Percentiles rank a stretch among this genome's conserved stretches.
phyloP scores from a whole-genome alignment of 2,888 invertebrate species.

The Eristalis arbustorum region DNA sequence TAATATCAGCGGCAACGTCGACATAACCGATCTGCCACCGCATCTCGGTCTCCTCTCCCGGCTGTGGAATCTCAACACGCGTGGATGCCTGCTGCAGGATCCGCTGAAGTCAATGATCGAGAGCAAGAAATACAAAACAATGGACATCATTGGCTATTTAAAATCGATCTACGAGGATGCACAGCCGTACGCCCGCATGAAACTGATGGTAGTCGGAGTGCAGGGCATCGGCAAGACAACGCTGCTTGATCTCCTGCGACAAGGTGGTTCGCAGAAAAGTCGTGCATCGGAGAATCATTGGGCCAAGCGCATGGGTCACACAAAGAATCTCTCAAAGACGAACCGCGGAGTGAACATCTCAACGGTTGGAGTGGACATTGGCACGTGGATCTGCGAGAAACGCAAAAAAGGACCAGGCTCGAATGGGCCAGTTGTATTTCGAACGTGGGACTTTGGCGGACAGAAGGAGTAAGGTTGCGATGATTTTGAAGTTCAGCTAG shows the following conservation, averaged over 20 bases:
- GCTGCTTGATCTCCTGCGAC: conserved; percentile 91
- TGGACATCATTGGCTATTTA: conserved; percentile 94
- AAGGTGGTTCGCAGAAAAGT: conserved; percentile 89
- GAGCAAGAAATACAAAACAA: conserved; percentile 95
- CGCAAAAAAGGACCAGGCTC: conserved; percentile 87
- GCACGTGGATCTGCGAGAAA: conserved; percentile 95
- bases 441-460: conserved; percentile 99
- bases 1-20: conserved; percentile 88
- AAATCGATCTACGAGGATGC: conserved; percentile 94
- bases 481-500: not conserved
- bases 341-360: conserved; percentile 91
- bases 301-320: conserved; percentile 97
- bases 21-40: conserved; percentile 93
- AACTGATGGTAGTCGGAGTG: conserved; percentile 96
- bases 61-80: conserved; percentile 97
- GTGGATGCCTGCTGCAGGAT: conserved; percentile 93
- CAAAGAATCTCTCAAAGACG: conserved; percentile 88
- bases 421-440: conserved; percentile 91
- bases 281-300: conserved; percentile 86
- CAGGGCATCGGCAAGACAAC: conserved; percentile 95
- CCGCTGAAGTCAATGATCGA: conserved; percentile 95
- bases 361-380: conserved; percentile 98
- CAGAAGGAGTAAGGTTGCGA: conserved; percentile 88
- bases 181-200: conserved; percentile 95
- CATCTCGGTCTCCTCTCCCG: conserved; percentile 96